A percentile compares a stretch with the other conserved stretches of the same genome.
These are phyloP conservation scores for Copsychus sechellarum DNA, from an alignment of 2,113 vertebrate genomes.

Conservation along the genomic window DNA sequence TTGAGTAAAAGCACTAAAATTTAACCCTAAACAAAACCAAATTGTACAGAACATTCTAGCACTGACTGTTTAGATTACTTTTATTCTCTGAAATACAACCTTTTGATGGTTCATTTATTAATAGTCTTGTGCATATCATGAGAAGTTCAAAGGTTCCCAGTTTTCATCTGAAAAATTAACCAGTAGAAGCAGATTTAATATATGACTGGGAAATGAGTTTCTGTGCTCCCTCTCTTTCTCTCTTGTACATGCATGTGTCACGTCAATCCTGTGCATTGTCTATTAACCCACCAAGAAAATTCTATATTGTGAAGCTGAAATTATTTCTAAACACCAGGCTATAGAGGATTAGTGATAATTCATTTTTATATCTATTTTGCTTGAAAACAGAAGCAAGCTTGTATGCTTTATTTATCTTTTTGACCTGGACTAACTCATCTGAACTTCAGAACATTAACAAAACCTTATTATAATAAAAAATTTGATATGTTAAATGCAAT, in stretches of 20 bases:
- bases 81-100: background rate
- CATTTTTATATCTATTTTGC: background rate
- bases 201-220: background rate
- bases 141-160: background rate
- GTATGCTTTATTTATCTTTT: constrained; percentile 2
- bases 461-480: constrained; percentile 38
- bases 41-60: background rate
- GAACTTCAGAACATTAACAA: constrained; percentile 49
- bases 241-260: background rate
- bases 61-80: background rate
- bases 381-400: background rate
- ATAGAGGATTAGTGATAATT: background rate
- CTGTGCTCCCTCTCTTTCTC: background rate
- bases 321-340: background rate
- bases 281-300: background rate
- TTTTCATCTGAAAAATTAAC: background rate
- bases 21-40: background rate
- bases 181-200: background rate
- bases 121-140: background rate
- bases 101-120: background rate
- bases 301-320: background rate
- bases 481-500: constrained; percentile 33
- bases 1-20: background rate
- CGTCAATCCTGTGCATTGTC: background rate
- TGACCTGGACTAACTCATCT: constrained; percentile 5